Evolutionary conservation across 2,888 invertebrate species (phyloP), one percentile per base, ranked within the genome.

Genomic region (Mythimna vitellina): DNA sequence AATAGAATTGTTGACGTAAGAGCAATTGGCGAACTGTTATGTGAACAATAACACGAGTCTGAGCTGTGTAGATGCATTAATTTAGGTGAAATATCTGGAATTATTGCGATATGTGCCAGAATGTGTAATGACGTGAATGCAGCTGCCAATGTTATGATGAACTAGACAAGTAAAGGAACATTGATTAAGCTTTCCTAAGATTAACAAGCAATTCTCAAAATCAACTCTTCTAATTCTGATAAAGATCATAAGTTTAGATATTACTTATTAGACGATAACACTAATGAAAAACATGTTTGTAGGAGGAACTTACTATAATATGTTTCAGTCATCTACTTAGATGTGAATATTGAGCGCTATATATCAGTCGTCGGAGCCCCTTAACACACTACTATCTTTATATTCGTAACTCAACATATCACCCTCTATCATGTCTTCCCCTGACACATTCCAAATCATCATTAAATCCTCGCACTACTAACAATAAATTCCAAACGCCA

Each of bases 71-170:
- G 53, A 61, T 46, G 67, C 20, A 66, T 65, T 53, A 35, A 65
- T 74, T 69, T 58, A 20, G 62, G 29, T 65, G 56, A 62, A 66
- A 38, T 75, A 56, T 67, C 38, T 67, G 58, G 20, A 75, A 67
- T 61, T 35, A 49, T 70, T 75, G 51, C 49, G 35, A 61, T 46
- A 56, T 56, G 58, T 75, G 78, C 66, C 79, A 78, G 75, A 75
- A 70, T 35, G 35, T 58, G 17, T 32, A 56, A 61, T 68, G 51
- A 64, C 54, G 29, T 46, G 29, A 29, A 56, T 29, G 56, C 22
- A 58, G 20, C 46, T 46, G 64, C 65, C 65, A 70, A 75, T 65
- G n/a, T 65, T 54, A 54, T 65, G 69, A 74, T 63, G 6, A 29
- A 70, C 17, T 51, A 17, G 35, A 1, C 5, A 57, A 65, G n/a